A percentile compares a stretch with the other conserved stretches of the same genome.
Conservation (phyloP, 2,888 invertebrate genomes). For the Psylliodes chrysocephalus region DNA sequence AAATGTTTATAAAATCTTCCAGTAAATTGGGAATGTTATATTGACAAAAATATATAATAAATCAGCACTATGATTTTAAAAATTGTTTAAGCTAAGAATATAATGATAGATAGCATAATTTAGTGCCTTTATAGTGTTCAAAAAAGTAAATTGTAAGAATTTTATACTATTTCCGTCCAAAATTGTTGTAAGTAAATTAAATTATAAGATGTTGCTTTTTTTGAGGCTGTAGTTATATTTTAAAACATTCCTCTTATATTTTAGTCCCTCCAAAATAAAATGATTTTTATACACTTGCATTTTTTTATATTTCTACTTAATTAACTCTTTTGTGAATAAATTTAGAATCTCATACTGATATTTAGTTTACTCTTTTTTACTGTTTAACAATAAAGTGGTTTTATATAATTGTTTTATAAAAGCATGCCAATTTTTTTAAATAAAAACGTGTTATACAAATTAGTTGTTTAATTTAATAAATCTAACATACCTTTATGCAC, state of each 20-base stretch:
- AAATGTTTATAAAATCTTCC: no score
- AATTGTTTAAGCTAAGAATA: neutral
- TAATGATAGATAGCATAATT: neutral
- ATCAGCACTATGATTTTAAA: neutral
- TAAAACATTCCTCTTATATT: neutral
- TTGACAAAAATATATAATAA: no score
- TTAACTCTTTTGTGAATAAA: no score
- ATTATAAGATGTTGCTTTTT: neutral
- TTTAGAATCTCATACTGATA: neutral
- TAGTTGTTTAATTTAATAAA: neutral
- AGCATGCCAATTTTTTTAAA: neutral
- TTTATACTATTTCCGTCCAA: constrained; percentile 5
- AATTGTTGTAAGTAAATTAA: constrained; percentile 3
- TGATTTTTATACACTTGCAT: neutral
- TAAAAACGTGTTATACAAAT: constrained; percentile 4
- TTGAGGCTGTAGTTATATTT: neutral
- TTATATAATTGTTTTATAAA: neutral
- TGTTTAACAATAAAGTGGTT: neutral
- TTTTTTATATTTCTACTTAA: neutral
- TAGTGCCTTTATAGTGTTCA: constrained; percentile 18
- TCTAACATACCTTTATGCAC: no score
- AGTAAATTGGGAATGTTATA: no score
- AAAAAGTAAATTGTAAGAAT: neutral
- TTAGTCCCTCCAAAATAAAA: neutral
- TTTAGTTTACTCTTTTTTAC: neutral